phyloP scores from a whole-genome alignment of 2,888 invertebrate genomes.

The Stenchaetothrips biformis region DNA sequence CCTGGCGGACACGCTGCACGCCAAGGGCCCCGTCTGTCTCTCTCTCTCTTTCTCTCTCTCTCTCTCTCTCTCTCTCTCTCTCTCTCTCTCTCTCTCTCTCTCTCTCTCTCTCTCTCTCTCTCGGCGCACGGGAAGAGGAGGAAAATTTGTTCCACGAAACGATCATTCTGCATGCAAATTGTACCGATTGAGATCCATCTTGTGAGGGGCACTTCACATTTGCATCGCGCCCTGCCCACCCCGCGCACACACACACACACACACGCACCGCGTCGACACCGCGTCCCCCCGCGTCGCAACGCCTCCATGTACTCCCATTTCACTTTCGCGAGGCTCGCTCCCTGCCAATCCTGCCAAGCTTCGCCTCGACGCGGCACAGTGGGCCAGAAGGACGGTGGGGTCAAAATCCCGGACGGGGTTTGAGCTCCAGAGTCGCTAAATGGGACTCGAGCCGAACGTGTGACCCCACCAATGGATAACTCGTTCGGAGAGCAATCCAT shows the following conservation, averaged over 20 bases:
- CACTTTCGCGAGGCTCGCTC: not conserved
- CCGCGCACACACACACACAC: not conserved
- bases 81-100: too few species aligned
- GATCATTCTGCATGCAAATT: slow-evolving; percentile 18
- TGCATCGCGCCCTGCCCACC: not conserved
- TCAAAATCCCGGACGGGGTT: too few species aligned
- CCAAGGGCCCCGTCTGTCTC: not conserved
- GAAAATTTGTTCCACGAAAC: slow-evolving; percentile 23
- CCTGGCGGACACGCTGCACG: not conserved
- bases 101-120: too few species aligned
- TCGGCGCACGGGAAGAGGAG: not conserved
- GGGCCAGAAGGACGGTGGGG: too few species aligned
- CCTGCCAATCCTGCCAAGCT: too few species aligned
- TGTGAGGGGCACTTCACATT: not conserved
- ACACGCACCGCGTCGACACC: not conserved
- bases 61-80: too few species aligned
- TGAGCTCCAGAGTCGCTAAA: too few species aligned
- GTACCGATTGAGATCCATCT: slow-evolving; percentile 6
- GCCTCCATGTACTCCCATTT: not conserved
- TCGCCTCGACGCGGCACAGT: too few species aligned
- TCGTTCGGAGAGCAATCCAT: too few species aligned
- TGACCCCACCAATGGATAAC: too few species aligned
- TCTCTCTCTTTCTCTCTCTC: not conserved
- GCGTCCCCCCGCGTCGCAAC: not conserved
- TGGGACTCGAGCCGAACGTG: too few species aligned